Evolutionary conservation across 2,888 invertebrate species (phyloP), one percentile per base, ranked within the genome.

Genomic region (Drosophila maculinotata): DNA sequence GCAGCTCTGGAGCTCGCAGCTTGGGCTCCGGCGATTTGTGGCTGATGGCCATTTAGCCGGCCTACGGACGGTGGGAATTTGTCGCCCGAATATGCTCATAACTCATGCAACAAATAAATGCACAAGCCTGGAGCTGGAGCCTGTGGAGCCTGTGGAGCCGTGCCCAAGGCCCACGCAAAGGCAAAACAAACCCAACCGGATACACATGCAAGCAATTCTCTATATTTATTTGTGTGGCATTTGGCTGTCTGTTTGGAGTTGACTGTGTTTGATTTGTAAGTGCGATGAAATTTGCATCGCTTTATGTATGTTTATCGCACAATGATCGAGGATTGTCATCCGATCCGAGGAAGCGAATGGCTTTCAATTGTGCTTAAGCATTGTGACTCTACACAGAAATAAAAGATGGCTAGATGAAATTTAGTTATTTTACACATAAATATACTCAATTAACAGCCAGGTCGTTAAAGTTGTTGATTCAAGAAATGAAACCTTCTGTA

Each of bases 41-140:
- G 62, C 76, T 67, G 82, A 68, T 67, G 87, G 71, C 51, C 84
- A 80, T 83, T 80, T 86, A 71, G 49, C 42, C 71, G 58, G 41
- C 48, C 66, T 53, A 69, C 28, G 45, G 36, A 4, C 26, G 30
- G 17, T 51, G 68, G 44, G 76, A 75, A 84, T 89, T 88, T 89
- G 89, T 89, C 86, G 84, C 77, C 31, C 42, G 73, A 69, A 85
- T 89, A 86, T 87, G 89, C 84, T 82, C 90, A 90, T 89, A 90
- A 89, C 80, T 89, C 90, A 89, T 90, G 89, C 89, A 79, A 88
- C 84, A 87, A 87, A 89, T 81, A 84, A 79, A 82, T 81, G 84
- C 74, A 84, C 83, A 81, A 87, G 70, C 70, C 31, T 48, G 28
- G 12, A n/a, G n/a, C 28, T 35, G n/a, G n/a, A 9, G n/a, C 20